Evolutionary conservation across 2,888 invertebrate species (phyloP), one percentile per base, ranked within the genome.

Genomic region (Ferdinandea cuprea): DNA sequence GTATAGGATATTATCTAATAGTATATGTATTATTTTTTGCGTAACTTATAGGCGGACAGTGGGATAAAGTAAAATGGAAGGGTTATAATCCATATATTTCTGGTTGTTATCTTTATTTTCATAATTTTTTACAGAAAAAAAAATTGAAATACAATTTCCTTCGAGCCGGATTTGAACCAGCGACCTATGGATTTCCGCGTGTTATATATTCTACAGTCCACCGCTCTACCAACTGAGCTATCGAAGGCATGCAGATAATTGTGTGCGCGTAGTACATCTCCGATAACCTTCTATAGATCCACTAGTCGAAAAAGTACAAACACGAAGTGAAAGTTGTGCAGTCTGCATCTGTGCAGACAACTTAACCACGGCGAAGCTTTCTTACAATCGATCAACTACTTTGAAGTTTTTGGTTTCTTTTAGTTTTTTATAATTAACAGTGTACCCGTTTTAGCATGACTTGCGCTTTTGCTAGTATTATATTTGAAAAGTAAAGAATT

Each of bases 111-210:
- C n/a, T n/a, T n/a, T n/a, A n/a, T n/a, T n/a, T n/a, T n/a, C n/a
- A n/a, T n/a, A n/a, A n/a, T n/a, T n/a, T n/a, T n/a, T n/a, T n/a
- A n/a, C n/a, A n/a, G n/a, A n/a, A 6, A 42, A 42, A 42, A 40
- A 42, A 42, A 42, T 9, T 1, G 13, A 13, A 4, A 42, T 15
- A 42, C 8, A 7, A 21, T 25, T 69, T 87, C 85, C 86, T 86
- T 86, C 85, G 76, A 87, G 85, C 86, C 86, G 85, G 85, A 86
- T 77, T 87, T 85, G 86, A 87, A 87, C 86, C 86, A 86, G 85
- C 84, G 86, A 86, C 86, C 86, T 86, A 85, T 86, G 87, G 86
- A 86, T 87, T 58, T 85, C 85, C 69, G 85, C 85, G 58, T 40
- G n/a, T 28, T 13, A 48, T 25, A 11, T 37, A n/a, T n/a, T 37